A percentile compares a stretch with the other conserved stretches of the same genome.
Conservation (phyloP, 2,797 vertebrate genomes). For the Rhadinocentrus ornatus region DNA sequence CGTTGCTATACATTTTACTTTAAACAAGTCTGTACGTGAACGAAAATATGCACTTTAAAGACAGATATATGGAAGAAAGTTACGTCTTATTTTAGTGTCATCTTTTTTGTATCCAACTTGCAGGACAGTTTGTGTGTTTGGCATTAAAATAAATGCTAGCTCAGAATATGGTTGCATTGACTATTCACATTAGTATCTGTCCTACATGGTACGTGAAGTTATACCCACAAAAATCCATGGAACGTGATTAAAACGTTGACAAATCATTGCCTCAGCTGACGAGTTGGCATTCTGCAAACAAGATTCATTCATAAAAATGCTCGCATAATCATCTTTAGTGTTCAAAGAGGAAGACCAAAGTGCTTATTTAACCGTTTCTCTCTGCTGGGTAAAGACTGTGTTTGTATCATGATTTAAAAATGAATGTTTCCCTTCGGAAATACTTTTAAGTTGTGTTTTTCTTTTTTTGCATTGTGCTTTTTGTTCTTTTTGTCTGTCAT, state of each 20-base stretch:
- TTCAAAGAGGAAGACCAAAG: conserved; percentile 91
- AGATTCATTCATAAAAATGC: conserved; percentile 27
- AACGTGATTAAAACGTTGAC: conserved; percentile 29
- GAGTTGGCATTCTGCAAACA: conserved; percentile 20
- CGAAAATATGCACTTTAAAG: conserved; percentile 90
- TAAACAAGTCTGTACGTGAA: conserved; percentile 72
- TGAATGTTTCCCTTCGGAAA: conserved; percentile 77
- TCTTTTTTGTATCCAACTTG: conserved; percentile 73
- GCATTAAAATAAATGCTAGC: conserved; percentile 12
- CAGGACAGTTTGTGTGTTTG: conserved; percentile 30
- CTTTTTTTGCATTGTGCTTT: conserved; percentile 18
- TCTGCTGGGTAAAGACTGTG: conserved; percentile 86
- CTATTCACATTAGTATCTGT: conserved; percentile 16
- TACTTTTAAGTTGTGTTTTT: conserved; percentile 19
- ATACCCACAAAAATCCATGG: conserved; percentile 10
- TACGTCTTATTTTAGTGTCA: conserved; percentile 42
- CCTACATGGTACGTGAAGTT: conserved; percentile 48
- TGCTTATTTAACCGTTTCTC: conserved; percentile 81
- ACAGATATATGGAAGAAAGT: conserved; percentile 47
- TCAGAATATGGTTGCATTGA: neutral
- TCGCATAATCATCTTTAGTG: conserved; percentile 50
- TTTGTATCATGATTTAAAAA: conserved; percentile 75
- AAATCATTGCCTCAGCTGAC: conserved; percentile 15
- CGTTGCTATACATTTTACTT: conserved; percentile 75
- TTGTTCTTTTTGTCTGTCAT: conserved; percentile 41